Evolutionary conservation across 2,797 vertebrate genomes (phyloP).

Genomic region (Hylomyscus alleni): DNA sequence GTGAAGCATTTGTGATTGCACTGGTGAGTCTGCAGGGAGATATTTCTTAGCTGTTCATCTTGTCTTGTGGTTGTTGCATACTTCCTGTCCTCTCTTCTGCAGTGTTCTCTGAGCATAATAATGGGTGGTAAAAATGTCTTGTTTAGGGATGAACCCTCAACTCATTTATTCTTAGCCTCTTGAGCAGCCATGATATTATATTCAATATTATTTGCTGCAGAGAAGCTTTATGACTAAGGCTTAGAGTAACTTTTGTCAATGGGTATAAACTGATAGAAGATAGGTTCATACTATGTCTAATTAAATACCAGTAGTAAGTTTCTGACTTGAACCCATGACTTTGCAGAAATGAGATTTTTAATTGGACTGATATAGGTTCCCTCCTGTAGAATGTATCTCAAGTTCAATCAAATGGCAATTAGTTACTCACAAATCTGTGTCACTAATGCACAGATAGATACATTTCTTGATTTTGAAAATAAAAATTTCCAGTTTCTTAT

Average conservation of each 20-base stretch:
- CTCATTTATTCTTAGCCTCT: too few relatives aligned
- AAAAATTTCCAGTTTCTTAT: too few relatives aligned
- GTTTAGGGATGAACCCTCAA: background rate
- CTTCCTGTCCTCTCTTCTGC: background rate
- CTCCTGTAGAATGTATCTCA: background rate
- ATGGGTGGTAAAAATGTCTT: background rate
- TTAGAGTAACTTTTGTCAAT: background rate
- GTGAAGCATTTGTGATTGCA: background rate
- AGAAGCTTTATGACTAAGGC: background rate
- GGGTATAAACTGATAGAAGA: background rate
- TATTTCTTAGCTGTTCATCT: background rate
- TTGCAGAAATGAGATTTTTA: background rate
- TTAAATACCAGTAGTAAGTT: background rate
- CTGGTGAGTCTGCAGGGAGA: background rate
- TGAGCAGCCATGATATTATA: background rate
- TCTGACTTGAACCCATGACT: background rate
- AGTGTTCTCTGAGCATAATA: background rate
- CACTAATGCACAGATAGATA: background rate
- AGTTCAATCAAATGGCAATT: background rate
- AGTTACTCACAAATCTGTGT: background rate
- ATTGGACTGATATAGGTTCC: background rate
- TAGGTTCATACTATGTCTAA: background rate
- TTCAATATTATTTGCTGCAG: background rate
- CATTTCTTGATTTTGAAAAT: conserved; percentile 53
- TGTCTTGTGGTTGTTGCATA: background rate